Base-by-base conservation (phyloP, 2,113 vertebrate genomes). In the Crypturellus undulatus region DNA sequence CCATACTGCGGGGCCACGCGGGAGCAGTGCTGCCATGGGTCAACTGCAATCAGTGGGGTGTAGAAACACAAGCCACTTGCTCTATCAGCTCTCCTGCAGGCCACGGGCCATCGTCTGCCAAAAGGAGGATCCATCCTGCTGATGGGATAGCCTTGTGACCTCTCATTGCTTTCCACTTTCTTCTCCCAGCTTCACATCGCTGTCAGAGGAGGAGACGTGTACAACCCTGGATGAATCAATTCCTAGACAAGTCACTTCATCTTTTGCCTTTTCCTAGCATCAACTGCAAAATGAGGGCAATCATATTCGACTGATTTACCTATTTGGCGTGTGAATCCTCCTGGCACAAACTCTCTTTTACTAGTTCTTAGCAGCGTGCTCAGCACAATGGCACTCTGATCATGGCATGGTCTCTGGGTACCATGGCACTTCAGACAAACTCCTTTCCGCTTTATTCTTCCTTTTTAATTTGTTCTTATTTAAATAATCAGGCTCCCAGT, bases 391-490 rank as follows among this genome's bases (percentile, higher is more conserved):
- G 45, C 2, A 0, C 40, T 79, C 63, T 85, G 81, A 76, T 91
- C 3, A 0, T 89, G 87, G 87, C 92, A 80, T 60, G 91, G 68
- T 96, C 82, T 85, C 85, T 77, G 93, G 87, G 72, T 73, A 69
- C 54, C 2, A 7, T 72, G 71, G 76, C 34, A 19, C 76, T 92
- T 85, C 54, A 80, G 59, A 85, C 24, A 79, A 92, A 71, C 0
- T 2, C 28, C 34, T 89, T 90, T 92, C 67, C 68, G 89, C 76
- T 88, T 87, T 78, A 54, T 80, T 91, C 45, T 93, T 90, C 79
- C 68, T 59, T 73, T 75, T 78, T 68, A 80, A 90, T 92, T 93
- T 84, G 56, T 78, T 68, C 79, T 88, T 64, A 69, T 94, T 92
- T 92, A 67, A 94, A 81, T 71, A 93, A 91, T 36, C 62, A 92